Evolutionary conservation across 35 echinoderm and acorn worm species (phyloP).

Genomic region (Heliocidaris tuberculata): DNA sequence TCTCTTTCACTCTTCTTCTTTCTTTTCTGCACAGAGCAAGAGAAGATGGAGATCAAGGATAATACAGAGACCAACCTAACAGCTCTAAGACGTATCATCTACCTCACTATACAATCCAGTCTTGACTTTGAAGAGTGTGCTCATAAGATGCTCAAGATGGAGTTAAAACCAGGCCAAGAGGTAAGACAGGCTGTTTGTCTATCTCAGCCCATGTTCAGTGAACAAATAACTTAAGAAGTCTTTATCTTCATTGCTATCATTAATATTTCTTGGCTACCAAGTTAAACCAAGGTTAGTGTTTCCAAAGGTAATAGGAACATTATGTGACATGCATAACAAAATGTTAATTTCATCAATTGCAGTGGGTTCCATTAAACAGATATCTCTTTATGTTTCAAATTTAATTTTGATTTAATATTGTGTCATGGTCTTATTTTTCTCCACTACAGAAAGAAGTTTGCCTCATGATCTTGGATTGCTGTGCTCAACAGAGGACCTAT

Average conservation of each 20-base stretch:
- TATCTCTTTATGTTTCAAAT: neutral
- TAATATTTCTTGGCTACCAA: no score
- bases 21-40: slow-evolving; percentile 34
- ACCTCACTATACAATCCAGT: slow-evolving; percentile 97
- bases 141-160: slow-evolving; percentile 97
- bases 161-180: slow-evolving; percentile 99
- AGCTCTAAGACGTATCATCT: slow-evolving; percentile 86
- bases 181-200: slow-evolving; percentile 31
- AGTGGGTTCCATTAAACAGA: no score
- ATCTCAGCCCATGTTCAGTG: no score
- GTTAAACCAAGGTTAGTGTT: no score
- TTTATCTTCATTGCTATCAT: no score
- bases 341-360: no score
- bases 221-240: no score
- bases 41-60: slow-evolving; percentile 88
- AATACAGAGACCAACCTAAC: slow-evolving; percentile 94
- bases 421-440: neutral
- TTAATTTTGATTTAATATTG: neutral
- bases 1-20: neutral
- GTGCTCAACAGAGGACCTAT: slow-evolving; percentile 96
- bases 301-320: no score
- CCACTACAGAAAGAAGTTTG: slow-evolving; percentile 81
- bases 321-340: no score
- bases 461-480: slow-evolving; percentile 94
- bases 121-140: slow-evolving; percentile 99